These are phyloP conservation scores for Hyaena hyaena DNA, from an alignment of 2,113 vertebrate species.

Conservation along the genomic window DNA sequence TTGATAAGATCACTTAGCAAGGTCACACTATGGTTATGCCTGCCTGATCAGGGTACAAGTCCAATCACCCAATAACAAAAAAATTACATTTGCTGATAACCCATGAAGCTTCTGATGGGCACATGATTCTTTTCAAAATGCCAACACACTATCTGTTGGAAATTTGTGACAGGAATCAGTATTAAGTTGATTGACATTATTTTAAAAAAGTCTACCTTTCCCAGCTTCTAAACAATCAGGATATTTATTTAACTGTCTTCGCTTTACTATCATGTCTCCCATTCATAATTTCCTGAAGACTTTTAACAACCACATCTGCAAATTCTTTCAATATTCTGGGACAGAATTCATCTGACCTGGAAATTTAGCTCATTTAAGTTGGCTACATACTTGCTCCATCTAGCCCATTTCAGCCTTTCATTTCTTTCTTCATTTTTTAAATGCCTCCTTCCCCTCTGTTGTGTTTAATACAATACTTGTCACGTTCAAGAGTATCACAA, in stretches of 20 bases:
- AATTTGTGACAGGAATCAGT: background rate
- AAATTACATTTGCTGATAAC: background rate
- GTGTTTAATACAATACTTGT: background rate
- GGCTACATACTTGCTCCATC: background rate
- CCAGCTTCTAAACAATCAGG: background rate
- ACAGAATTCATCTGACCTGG: background rate
- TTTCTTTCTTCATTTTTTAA: slow-evolving; percentile 3
- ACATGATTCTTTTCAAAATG: background rate
- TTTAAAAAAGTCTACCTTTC: background rate
- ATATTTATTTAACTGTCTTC: background rate
- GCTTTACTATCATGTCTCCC: background rate
- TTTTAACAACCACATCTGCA: background rate
- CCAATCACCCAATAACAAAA: background rate
- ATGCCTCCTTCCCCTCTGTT: background rate
- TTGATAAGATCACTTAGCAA: background rate
- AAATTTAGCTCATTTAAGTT: background rate
- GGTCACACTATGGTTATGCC: background rate
- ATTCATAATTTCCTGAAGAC: background rate
- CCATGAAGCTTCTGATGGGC: background rate
- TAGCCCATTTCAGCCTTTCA: background rate
- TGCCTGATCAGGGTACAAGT: background rate
- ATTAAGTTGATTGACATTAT: background rate
- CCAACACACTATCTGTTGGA: background rate
- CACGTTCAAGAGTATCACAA: background rate
- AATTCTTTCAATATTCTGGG: background rate